phyloP scores from a whole-genome alignment of 2,888 invertebrate genomes.

The Eumerus sabulonum region DNA sequence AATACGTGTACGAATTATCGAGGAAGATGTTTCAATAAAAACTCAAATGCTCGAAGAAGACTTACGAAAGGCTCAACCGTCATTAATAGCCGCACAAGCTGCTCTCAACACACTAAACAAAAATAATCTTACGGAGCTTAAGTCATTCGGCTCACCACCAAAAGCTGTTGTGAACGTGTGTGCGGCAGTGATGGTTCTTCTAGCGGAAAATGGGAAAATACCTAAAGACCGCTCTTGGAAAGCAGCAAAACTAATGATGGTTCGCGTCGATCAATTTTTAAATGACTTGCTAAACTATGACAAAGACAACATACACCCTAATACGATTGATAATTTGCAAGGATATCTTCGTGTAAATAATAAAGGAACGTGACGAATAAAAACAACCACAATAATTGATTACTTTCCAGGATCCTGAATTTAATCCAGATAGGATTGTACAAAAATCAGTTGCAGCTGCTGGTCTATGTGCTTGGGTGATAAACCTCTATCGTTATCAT shows the following conservation, averaged over 20 bases:
- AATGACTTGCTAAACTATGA: conserved; percentile 91
- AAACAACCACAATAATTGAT: not conserved
- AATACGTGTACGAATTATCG: conserved; percentile 92
- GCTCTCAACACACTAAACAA: conserved; percentile 94
- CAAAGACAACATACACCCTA: conserved; percentile 95
- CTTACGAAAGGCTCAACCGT: conserved; percentile 94
- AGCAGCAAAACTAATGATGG: conserved; percentile 94
- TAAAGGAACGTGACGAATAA: too few species aligned
- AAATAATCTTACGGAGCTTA: conserved; percentile 95
- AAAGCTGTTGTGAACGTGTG: conserved; percentile 92
- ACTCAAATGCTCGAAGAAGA: conserved; percentile 94
- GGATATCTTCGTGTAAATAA: conserved; percentile 75
- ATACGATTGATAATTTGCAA: conserved; percentile 88
- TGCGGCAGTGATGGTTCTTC: conserved; percentile 92
- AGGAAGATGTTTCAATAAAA: conserved; percentile 92
- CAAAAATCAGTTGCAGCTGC: conserved; percentile 95
- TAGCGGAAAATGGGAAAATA: conserved; percentile 90
- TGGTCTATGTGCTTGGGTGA: conserved; percentile 96
- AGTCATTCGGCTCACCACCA: conserved; percentile 96
- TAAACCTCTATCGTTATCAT: conserved; percentile 94
- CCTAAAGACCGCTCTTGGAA: conserved; percentile 97
- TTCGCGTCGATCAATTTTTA: conserved; percentile 92
- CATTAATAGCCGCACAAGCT: conserved; percentile 90
- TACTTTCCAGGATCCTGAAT: conserved; percentile 83
- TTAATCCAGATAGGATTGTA: conserved; percentile 90